Evolutionary conservation across 37 sponge, comb jelly and placozoan genomes (phyloP).

Genomic region (Axinella damicornis): DNA sequence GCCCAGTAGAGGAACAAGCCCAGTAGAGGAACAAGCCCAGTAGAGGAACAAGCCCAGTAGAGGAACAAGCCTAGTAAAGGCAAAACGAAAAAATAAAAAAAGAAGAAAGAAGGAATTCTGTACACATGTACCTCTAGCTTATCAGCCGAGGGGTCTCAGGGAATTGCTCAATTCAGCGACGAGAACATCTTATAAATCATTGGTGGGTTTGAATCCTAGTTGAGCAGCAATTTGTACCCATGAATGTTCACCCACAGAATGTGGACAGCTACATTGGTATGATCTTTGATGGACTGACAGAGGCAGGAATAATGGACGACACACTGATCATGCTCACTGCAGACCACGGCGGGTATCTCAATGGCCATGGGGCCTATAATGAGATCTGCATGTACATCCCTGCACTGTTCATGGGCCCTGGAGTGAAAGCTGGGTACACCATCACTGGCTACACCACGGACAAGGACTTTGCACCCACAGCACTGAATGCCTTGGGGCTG

Average conservation of each 20-base stretch:
- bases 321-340: constrained; percentile 43
- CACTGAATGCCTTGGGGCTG: constrained; percentile 42
- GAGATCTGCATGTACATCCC: constrained; percentile 40
- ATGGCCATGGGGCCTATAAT: constrained; percentile 23
- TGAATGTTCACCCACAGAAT: constrained; percentile 4
- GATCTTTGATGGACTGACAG: constrained; percentile 10
- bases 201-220: too few relatives aligned
- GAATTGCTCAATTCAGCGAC: too few relatives aligned
- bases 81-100: too few relatives aligned
- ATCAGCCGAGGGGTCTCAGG: too few relatives aligned
- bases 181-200: too few relatives aligned
- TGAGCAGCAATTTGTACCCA: too few relatives aligned
- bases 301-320: background rate
- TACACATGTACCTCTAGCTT: too few relatives aligned
- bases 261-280: constrained; percentile 46
- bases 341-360: constrained; percentile 33
- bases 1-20: too few relatives aligned
- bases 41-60: too few relatives aligned
- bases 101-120: too few relatives aligned
- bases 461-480: constrained; percentile 49
- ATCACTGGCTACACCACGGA: constrained; percentile 18
- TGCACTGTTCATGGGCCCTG: constrained; percentile 44
- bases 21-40: too few relatives aligned
- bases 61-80: too few relatives aligned
- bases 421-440: constrained; percentile 18